Conservation (phyloP, 2,888 invertebrate species). For the Sinelater perroti region DNA sequence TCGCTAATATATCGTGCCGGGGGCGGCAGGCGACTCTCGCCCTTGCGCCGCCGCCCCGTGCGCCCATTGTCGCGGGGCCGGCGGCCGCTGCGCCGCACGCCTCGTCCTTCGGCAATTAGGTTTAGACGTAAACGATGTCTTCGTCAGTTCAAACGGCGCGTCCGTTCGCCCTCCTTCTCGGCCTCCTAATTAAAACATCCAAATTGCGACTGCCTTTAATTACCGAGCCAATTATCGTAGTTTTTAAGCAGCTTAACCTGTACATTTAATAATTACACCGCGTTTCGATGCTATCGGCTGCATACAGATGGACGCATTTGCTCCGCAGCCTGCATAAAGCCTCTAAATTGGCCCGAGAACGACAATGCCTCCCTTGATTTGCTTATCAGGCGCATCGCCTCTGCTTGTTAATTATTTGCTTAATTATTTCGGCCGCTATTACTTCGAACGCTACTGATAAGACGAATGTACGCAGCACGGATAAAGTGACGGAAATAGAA, state of each 20-base stretch:
- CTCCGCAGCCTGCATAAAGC: conserved; percentile 28
- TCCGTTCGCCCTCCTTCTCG: conserved; percentile 27
- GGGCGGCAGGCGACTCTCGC: conserved; percentile 1
- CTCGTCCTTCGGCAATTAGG: conserved; percentile 47
- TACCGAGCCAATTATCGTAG: conserved; percentile 48
- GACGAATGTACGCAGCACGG: too few species aligned
- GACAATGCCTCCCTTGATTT: conserved; percentile 33
- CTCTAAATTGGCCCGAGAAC: conserved; percentile 29
- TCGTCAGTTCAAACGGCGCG: conserved; percentile 29
- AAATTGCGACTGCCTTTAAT: conserved; percentile 49
- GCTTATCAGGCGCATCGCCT: background rate
- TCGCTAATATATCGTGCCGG: conserved; percentile 34
- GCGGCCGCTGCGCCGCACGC: conserved; percentile 41
- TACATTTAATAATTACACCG: conserved; percentile 40
- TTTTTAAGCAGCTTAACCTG: conserved; percentile 41
- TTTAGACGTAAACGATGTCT: conserved; percentile 40
- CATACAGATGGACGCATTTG: conserved; percentile 37
- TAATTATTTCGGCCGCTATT: background rate
- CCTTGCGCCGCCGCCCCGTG: too few species aligned
- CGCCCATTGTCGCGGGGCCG: background rate
- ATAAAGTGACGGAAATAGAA: too few species aligned
- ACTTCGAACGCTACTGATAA: too few species aligned
- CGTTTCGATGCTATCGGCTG: conserved; percentile 34
- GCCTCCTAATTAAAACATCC: conserved; percentile 49
- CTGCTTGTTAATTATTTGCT: background rate